Evolutionary conservation across 2,113 vertebrate species (phyloP).

Genomic region (Brachyhypopomus occidentalis): DNA sequence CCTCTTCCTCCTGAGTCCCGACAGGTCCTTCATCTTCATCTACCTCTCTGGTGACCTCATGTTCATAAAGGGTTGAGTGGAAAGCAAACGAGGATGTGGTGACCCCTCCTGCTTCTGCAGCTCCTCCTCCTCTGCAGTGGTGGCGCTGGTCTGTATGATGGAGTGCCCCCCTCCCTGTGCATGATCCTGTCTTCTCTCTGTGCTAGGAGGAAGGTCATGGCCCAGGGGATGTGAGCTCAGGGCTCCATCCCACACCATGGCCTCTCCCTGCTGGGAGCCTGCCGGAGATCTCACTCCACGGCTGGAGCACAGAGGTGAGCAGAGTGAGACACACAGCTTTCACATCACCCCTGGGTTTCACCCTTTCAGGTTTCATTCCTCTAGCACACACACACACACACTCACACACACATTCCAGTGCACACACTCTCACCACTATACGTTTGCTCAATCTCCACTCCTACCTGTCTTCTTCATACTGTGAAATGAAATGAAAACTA

Average conservation of each 20-base stretch:
- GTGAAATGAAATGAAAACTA: conserved; percentile 32
- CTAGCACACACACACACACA: too few species aligned
- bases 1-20: neutral
- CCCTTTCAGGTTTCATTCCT: conserved; percentile 3
- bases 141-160: neutral
- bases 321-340: conserved; percentile 12
- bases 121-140: conserved; percentile 10
- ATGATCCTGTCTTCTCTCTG: neutral
- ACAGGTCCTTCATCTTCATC: conserved; percentile 13
- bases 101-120: neutral
- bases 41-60: conserved; percentile 11
- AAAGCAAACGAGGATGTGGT: neutral
- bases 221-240: conserved; percentile 5
- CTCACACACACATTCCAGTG: neutral
- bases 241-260: conserved; percentile 8
- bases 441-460: neutral
- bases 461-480: conserved; percentile 10
- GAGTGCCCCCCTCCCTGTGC: neutral
- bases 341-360: neutral
- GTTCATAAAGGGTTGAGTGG: neutral
- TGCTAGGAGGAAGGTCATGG: neutral
- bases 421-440: neutral
- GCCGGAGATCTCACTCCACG: neutral
- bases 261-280: conserved; percentile 27
- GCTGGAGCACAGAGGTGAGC: conserved; percentile 9